phyloP scores from a whole-genome alignment of 2,888 invertebrate species.

The Neoaliturus tenellus region DNA sequence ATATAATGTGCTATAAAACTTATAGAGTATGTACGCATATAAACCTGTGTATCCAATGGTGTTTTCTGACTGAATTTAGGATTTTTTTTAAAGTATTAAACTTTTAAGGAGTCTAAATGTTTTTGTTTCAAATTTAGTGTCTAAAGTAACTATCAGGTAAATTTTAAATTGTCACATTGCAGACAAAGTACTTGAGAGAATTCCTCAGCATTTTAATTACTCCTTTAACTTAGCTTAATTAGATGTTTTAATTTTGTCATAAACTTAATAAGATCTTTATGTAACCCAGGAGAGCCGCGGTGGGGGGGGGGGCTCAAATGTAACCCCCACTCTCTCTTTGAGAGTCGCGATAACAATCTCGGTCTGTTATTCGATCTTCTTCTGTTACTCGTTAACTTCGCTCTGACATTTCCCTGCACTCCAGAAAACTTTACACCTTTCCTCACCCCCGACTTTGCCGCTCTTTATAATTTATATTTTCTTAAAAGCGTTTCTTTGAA shows the following conservation, averaged over 20 bases:
- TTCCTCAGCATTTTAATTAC: conserved; percentile 16
- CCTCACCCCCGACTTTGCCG: not conserved
- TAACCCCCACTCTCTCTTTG: not conserved
- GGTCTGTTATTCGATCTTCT: conserved; percentile 51
- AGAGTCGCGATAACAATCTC: conserved; percentile 30
- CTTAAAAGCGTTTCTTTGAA: conserved; percentile 28
- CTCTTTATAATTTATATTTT: conserved; percentile 38
- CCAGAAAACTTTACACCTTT: conserved; percentile 45
- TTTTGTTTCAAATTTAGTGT: no score
- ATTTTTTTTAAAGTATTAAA: no score
- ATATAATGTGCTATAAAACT: no score
- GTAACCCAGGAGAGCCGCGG: conserved; percentile 26
- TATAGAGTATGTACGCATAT: no score
- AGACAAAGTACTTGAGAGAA: conserved; percentile 10
- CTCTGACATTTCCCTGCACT: conserved; percentile 32
- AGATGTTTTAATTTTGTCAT: conserved; percentile 44
- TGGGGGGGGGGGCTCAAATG: not conserved
- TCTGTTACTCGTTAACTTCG: conserved; percentile 37
- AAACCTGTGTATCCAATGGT: no score
- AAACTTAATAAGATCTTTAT: conserved; percentile 37
- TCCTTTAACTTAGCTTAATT: conserved; percentile 23
- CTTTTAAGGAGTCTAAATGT: no score
- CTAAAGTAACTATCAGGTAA: no score
- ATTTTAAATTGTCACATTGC: not conserved
- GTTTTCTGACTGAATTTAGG: no score